Evolutionary conservation across 2,797 vertebrate species (phyloP).

Genomic region (Melanogrammus aeglefinus): DNA sequence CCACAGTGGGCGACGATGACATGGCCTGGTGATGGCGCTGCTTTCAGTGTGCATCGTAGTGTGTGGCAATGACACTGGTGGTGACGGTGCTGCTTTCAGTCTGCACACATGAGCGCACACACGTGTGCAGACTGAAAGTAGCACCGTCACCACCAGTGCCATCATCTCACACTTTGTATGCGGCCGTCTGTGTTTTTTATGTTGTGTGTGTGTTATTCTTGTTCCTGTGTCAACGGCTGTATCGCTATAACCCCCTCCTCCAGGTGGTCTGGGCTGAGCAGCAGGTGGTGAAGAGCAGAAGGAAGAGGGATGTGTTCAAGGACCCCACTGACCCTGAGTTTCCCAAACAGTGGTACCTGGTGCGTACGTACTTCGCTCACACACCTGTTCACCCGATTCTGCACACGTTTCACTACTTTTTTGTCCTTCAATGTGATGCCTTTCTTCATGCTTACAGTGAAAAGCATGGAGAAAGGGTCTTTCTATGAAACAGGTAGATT

Average conservation of each 20-base stretch:
- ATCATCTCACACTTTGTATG: not conserved
- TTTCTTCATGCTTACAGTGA: not conserved
- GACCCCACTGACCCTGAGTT: slow-evolving; percentile 90
- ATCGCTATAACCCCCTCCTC: slow-evolving; percentile 3
- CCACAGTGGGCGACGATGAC: too few species aligned
- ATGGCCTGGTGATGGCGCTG: too few species aligned
- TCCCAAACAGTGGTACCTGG: slow-evolving; percentile 96
- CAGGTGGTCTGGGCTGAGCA: slow-evolving; percentile 91
- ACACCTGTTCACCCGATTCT: too few species aligned
- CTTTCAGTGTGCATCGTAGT: too few species aligned
- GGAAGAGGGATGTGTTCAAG: slow-evolving; percentile 82
- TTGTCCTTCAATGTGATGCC: not conserved
- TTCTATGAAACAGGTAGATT: not conserved
- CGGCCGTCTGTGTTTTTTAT: slow-evolving; percentile 23
- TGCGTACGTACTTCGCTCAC: slow-evolving; percentile 56
- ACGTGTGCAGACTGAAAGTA: too few species aligned
- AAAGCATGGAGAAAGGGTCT: not conserved
- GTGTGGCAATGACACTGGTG: too few species aligned
- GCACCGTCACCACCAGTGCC: too few species aligned
- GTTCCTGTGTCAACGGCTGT: slow-evolving; percentile 11
- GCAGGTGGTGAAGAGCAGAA: slow-evolving; percentile 84
- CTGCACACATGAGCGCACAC: too few species aligned
- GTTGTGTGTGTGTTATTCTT: slow-evolving; percentile 18
- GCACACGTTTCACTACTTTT: not conserved
- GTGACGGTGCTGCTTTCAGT: too few species aligned